phyloP scores from a whole-genome alignment of 2,797 vertebrate genomes.

The Knipowitschia caucasica region DNA sequence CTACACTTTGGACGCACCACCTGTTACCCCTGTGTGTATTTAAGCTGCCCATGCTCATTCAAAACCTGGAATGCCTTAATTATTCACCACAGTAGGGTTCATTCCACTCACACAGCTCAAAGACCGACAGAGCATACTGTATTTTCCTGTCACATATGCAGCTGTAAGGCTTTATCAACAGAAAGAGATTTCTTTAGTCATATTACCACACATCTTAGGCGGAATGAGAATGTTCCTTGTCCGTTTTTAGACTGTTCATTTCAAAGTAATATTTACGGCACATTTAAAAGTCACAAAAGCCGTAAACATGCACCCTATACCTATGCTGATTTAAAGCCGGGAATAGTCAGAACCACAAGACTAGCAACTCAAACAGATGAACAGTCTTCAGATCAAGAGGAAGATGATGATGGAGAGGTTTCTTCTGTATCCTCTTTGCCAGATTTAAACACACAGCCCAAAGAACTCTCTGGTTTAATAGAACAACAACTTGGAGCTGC shows the following conservation, averaged over 20 bases:
- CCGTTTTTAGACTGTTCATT: slow-evolving; percentile 30
- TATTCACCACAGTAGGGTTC: not conserved
- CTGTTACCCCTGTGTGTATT: not conserved
- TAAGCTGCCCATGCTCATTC: not conserved
- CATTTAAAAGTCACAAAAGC: slow-evolving; percentile 34
- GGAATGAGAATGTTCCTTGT: slow-evolving; percentile 27
- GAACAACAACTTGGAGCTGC: slow-evolving; percentile 20
- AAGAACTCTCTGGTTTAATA: slow-evolving; percentile 4
- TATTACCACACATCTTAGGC: slow-evolving; percentile 28
- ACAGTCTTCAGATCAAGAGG: no score
- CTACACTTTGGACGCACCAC: not conserved
- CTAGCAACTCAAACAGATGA: not conserved
- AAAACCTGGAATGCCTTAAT: not conserved
- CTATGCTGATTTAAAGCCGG: slow-evolving; percentile 28
- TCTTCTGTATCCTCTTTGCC: no score
- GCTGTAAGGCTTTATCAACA: slow-evolving; percentile 24
- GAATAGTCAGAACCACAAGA: not conserved
- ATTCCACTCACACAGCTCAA: not conserved
- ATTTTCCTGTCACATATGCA: slow-evolving; percentile 25
- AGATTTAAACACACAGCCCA: no score
- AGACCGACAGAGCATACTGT: not conserved
- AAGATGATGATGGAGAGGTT: no score
- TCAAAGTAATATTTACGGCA: slow-evolving; percentile 32
- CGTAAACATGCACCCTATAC: slow-evolving; percentile 31
- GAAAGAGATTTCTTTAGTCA: slow-evolving; percentile 29